phyloP scores from a whole-genome alignment of 2,888 invertebrate genomes.

The Drosophila infuscata region DNA sequence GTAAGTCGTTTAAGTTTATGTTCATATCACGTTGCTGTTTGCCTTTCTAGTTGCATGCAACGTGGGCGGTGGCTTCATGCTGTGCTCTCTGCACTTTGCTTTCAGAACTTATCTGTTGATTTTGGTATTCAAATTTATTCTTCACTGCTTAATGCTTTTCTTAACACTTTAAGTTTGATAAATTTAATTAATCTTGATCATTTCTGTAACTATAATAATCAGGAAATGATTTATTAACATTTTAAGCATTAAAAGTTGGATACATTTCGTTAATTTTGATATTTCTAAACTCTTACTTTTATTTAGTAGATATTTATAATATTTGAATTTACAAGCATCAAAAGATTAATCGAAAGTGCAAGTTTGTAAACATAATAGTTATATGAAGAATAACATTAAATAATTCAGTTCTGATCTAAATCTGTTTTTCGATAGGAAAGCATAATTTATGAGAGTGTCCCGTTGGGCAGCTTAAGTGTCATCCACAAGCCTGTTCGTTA shows the following conservation, averaged over 20 bases:
- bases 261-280: too few species aligned
- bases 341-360: background rate
- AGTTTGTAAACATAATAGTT: background rate
- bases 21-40: background rate
- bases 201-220: background rate
- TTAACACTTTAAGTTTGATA: background rate
- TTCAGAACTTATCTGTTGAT: background rate
- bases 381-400: background rate
- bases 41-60: constrained; percentile 6
- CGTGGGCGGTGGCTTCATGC: background rate
- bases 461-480: background rate
- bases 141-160: background rate
- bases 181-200: background rate
- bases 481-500: background rate
- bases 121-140: background rate
- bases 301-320: background rate
- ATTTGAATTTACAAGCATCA: background rate
- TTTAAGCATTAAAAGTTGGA: too few species aligned
- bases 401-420: background rate
- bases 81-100: background rate
- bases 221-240: background rate
- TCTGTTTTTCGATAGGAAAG: background rate
- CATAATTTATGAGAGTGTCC: background rate
- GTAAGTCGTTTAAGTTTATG: constrained; percentile 16
- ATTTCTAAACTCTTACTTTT: background rate